A percentile compares a stretch with the other conserved stretches of the same genome.
Evolutionary conservation across 2,797 vertebrate species (phyloP).

Genomic region (Sebastes hubbsi): DNA sequence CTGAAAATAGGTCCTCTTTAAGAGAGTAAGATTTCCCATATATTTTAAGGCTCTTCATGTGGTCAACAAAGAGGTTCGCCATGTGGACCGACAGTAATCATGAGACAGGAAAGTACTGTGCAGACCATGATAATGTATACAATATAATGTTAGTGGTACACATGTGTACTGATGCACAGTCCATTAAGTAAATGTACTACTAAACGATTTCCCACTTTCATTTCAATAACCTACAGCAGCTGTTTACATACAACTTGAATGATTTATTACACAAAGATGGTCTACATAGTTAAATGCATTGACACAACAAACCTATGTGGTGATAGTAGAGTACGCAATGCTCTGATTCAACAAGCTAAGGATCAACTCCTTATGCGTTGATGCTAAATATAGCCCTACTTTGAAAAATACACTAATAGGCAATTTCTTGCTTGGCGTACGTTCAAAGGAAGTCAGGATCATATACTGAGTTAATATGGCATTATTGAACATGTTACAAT

Average conservation of each 20-base stretch:
- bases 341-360: conserved; percentile 43
- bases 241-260: background rate
- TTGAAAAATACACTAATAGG: conserved; percentile 49
- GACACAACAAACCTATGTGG: conserved; percentile 15
- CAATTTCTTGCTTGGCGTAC: conserved; percentile 51
- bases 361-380: conserved; percentile 19
- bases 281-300: background rate
- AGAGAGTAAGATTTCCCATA: conserved; percentile 2
- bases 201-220: background rate
- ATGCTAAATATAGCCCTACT: conserved; percentile 60
- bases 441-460: conserved; percentile 61
- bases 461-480: conserved; percentile 41
- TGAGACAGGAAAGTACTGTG: background rate
- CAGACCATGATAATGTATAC: background rate
- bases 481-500: conserved; percentile 42
- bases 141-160: background rate
- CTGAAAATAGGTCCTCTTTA: no score
- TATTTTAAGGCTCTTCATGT: background rate
- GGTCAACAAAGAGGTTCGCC: background rate
- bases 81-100: background rate
- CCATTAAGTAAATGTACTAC: background rate
- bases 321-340: conserved; percentile 5
- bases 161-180: background rate
- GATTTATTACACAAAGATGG: background rate
- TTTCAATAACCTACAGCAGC: background rate